Base-by-base conservation (phyloP, 2,888 invertebrate species). In the Leptura quadrifasciata region DNA sequence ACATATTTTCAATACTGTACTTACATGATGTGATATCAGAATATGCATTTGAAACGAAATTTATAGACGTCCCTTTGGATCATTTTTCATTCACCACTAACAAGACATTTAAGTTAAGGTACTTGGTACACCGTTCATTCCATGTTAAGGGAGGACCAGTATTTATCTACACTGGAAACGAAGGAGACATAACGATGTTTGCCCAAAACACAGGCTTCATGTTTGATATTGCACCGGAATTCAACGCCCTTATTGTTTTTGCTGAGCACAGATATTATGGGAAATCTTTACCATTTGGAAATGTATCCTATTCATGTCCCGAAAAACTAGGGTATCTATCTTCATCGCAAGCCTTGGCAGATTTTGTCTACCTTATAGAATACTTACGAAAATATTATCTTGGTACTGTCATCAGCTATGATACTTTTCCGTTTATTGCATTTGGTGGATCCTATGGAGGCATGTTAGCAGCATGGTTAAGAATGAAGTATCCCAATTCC, bases 231-330 rank as follows among this genome's bases (percentile, higher is more conserved):
- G 98, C 98, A 0, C 90, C 92, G 2, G 90, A 93, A 81, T 95
- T 96, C 87, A 91, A 91, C 58, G 98, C 98, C 0, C 90, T 96
- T 82, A 85, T 99, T 9, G 92, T 98, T 0, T 98, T 98, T 89
- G 98, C 97, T 9, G 98, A 99, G 87, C 98, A 99, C 89, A 93
- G 98, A 88, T 99, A 97, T 87, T 99, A 99, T 88, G 98, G 98
- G 1, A 89, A 92, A 76, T 96, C 98, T 0, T 86, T 96, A 90
- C 98, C 98, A 0, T 98, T 94, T 88, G 97, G 96, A 6, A 93
- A 95, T 84, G 91, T 92, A 57, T 95, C 97, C 0, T 92, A 90
- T 65, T 86, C 92, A 76, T 91, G 92, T 81, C 91, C 93, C 1
- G 90, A 92, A 12, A 91, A 95, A 86, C 90, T 94, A 60, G 96